Percentiles rank a stretch among this genome's conserved stretches.
Conservation (phyloP, 2,797 vertebrate species). For the Esox lucius region DNA sequence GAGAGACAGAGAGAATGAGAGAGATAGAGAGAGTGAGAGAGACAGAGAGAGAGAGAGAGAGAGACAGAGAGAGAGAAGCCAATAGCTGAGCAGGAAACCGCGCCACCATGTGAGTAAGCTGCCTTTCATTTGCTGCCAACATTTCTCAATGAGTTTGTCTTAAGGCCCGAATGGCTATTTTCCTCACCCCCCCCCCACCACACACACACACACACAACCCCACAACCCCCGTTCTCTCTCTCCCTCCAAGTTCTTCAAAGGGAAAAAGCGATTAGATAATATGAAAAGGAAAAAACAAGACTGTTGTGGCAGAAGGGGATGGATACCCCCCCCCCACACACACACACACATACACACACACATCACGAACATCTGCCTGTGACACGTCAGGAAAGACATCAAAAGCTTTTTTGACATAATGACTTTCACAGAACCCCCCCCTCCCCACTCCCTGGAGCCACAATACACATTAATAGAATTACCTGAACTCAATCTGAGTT, state of each 20-base stretch:
- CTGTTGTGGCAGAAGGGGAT: conserved; percentile 79
- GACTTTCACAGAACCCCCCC: conserved; percentile 70
- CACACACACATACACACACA: background rate
- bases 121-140: conserved; percentile 82
- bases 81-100: conserved; percentile 82
- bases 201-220: conserved; percentile 61
- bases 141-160: conserved; percentile 83
- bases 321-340: conserved; percentile 51
- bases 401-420: conserved; percentile 71
- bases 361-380: conserved; percentile 64
- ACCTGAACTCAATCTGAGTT: conserved; percentile 67
- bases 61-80: conserved; percentile 59
- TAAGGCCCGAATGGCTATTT: conserved; percentile 75
- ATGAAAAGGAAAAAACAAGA: conserved; percentile 76
- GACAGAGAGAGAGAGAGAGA: background rate
- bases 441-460: conserved; percentile 62
- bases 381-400: conserved; percentile 73
- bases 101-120: conserved; percentile 77
- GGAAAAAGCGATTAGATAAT: conserved; percentile 76
- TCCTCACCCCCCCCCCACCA: conserved; percentile 28
- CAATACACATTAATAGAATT: conserved; percentile 76
- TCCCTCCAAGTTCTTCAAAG: conserved; percentile 75
- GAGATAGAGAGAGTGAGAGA: background rate
- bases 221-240: conserved; percentile 52
- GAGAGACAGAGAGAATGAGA: too few species aligned